These are phyloP conservation scores for Herpailurus yagouaroundi DNA, from an alignment of 2,113 vertebrate genomes.

Conservation along the genomic window DNA sequence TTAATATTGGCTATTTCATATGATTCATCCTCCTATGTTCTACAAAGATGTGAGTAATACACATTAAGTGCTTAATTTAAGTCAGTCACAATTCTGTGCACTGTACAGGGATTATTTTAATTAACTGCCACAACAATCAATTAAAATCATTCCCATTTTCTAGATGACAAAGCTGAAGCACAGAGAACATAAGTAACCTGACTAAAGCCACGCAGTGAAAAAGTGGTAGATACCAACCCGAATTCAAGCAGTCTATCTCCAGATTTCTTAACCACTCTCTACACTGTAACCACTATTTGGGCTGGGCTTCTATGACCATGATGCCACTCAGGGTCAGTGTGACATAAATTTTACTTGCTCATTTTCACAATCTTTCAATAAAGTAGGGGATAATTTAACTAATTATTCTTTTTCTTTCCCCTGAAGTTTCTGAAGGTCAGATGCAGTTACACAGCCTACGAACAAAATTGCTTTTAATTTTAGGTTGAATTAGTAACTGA, in stretches of 20 bases:
- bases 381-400: background rate
- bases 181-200: background rate
- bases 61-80: background rate
- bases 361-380: slow-evolving; percentile 37
- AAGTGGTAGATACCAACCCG: background rate
- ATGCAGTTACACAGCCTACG: background rate
- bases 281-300: background rate
- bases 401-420: background rate
- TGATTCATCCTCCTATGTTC: background rate
- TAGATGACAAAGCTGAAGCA: background rate
- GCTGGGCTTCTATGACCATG: background rate
- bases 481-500: background rate
- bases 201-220: background rate
- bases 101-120: background rate
- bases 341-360: background rate
- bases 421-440: background rate
- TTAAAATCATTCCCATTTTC: background rate
- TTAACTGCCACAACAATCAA: background rate
- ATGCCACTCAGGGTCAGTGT: background rate
- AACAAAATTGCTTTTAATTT: slow-evolving; percentile 31
- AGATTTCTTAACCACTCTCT: background rate
- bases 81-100: background rate
- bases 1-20: background rate
- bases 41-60: background rate
- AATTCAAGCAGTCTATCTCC: background rate